Evolutionary conservation across 2,888 invertebrate species (phyloP), one percentile per base, ranked within the genome.

Genomic region (Cheilosia scutellata): DNA sequence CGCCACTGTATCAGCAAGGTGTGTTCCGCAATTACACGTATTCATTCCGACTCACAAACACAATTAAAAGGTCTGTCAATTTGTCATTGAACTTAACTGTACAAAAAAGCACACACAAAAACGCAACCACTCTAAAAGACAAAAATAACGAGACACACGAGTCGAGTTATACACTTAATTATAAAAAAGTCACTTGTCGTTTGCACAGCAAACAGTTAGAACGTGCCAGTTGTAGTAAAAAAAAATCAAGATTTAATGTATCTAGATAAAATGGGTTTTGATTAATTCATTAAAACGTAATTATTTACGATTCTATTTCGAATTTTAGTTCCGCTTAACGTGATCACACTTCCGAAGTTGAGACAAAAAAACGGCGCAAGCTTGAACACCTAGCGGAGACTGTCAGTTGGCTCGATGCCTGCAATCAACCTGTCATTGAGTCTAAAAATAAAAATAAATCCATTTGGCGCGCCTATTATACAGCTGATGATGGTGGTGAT

Each of bases 381-480:
- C 55, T 63, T 57, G 1, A 40, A 65, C 58, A 74, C n/a, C 63
- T 47, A 37, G 63, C 68, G 75, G 63, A 75, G 68, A 83, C 47
- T 84, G 84, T 80, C 84, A 80, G 75, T 84, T 84, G 80, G 84
- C 84, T 33, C 57, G 70, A 33, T 79, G 80, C 84, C 80, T 75
- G 70, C 40, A 65, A 63, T 53, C 74, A 65, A 75, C 31, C 58
- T 84, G 80, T 71, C 84, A 84, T 84, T 84, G 84, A 80, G 49
- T 76, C 84, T 84, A 84, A 76, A 66, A 66, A 84, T 84, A 84
- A 75, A 60, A 44, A 25, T 37, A 70, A 47, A 57, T 57, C 11
- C 68, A 70, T 63, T 75, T 74, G 79, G 51, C 72, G 63, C 37
- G 72, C 55, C 78, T 74, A 44, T 57, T 83, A 40, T 9, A 29